Conservation (phyloP, 2,888 invertebrate species). For the Drosophila formosana region DNA sequence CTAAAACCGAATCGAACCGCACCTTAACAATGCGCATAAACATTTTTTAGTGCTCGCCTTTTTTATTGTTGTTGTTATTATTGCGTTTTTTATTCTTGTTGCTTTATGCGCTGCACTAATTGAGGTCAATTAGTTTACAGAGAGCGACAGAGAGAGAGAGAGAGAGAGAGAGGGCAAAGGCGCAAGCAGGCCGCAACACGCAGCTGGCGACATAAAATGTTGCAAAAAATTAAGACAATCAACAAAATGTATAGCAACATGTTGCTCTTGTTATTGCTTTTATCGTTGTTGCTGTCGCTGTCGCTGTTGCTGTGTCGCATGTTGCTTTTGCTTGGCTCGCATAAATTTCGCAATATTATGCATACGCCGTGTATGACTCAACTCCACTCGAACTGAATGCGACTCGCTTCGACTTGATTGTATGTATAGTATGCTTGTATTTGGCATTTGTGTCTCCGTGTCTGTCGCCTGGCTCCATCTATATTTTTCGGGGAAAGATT, state of each 20-base stretch:
- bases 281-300: constrained; percentile 3
- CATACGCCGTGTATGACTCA: constrained; percentile 66
- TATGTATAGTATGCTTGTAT: background rate
- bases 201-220: constrained; percentile 54
- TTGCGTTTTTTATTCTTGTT: constrained; percentile 5
- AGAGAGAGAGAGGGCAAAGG: background rate
- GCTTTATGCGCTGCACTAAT: constrained; percentile 70
- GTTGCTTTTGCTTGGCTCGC: constrained; percentile 31
- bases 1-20: constrained; percentile 34
- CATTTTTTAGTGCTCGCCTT: constrained; percentile 29
- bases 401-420: background rate
- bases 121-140: constrained; percentile 83
- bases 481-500: constrained; percentile 39
- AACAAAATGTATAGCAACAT: constrained; percentile 58
- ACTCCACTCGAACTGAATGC: constrained; percentile 7
- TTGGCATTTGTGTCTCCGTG: constrained; percentile 11
- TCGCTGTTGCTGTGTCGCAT: constrained; percentile 17
- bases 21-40: constrained; percentile 45
- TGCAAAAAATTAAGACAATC: constrained; percentile 55
- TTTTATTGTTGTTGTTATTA: constrained; percentile 23
- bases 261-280: constrained; percentile 31
- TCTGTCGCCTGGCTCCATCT: constrained; percentile 9
- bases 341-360: constrained; percentile 67
- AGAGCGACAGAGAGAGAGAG: background rate
- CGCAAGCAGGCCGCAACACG: constrained; percentile 15